A percentile compares a stretch with the other conserved stretches of the same genome.
Conservation (phyloP, 2,113 vertebrate species). For the Protomyctophum bolini region DNA sequence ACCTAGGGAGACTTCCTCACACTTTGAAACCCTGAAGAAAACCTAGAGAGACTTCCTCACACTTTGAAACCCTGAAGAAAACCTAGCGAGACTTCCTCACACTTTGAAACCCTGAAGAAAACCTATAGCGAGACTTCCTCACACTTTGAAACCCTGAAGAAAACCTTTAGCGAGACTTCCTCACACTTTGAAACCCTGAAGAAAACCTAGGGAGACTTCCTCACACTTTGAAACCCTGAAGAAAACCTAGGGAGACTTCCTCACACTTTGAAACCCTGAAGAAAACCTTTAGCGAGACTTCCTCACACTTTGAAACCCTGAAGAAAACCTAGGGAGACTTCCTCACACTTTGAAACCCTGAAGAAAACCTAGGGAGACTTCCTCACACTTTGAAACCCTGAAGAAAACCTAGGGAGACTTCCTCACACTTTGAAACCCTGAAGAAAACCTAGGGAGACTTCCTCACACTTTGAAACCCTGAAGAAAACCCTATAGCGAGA, state of each 20-base stretch:
- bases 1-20: neutral
- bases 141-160: constrained; percentile 51
- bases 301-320: constrained; percentile 48
- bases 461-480: constrained; percentile 48
- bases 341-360: constrained; percentile 48
- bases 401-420: neutral
- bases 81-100: neutral
- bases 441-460: neutral
- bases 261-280: constrained; percentile 50
- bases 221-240: constrained; percentile 50
- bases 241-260: neutral
- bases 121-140: neutral
- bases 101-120: constrained; percentile 52
- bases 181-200: constrained; percentile 50
- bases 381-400: constrained; percentile 48
- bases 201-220: neutral
- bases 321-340: neutral
- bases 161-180: neutral
- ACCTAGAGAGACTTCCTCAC: neutral
- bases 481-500: neutral
- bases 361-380: neutral
- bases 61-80: constrained; percentile 52
- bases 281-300: neutral
- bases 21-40: constrained; percentile 52
- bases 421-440: constrained; percentile 48